A percentile compares a stretch with the other conserved stretches of the same genome.
These are phyloP conservation scores for Stenolophus ochropezus DNA, from an alignment of 2,888 invertebrate genomes.

Conservation along the genomic window DNA sequence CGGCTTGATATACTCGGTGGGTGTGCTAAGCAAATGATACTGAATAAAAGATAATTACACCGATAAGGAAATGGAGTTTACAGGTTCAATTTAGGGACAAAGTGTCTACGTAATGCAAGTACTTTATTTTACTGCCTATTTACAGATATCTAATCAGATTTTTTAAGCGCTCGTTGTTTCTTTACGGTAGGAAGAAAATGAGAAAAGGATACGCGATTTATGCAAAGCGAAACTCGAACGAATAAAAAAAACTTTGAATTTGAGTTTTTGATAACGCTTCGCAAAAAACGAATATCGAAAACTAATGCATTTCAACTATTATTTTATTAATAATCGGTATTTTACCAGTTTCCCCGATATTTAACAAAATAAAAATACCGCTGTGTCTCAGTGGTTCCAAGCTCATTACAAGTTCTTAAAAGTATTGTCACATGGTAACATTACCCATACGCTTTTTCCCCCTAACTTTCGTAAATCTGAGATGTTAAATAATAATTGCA, in stretches of 20 bases:
- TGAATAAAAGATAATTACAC: slow-evolving; percentile 34
- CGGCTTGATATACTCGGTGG: slow-evolving; percentile 22
- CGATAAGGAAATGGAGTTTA: slow-evolving; percentile 33
- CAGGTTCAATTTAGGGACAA: slow-evolving; percentile 21
- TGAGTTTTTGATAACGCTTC: neutral
- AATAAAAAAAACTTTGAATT: neutral
- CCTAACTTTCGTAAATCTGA: too few species aligned
- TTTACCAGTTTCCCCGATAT: too few species aligned
- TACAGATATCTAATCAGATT: slow-evolving; percentile 15
- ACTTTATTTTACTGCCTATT: slow-evolving; percentile 27
- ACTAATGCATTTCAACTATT: too few species aligned
- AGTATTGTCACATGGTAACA: too few species aligned
- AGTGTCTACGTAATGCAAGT: slow-evolving; percentile 5
- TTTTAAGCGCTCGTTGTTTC: slow-evolving; percentile 3
- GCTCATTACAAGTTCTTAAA: too few species aligned
- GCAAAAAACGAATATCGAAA: too few species aligned
- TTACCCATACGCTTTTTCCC: too few species aligned
- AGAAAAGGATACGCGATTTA: neutral
- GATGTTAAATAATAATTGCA: too few species aligned
- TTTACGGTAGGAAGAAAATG: neutral
- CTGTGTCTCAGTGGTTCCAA: too few species aligned
- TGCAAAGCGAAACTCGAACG: neutral
- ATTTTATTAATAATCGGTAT: too few species aligned
- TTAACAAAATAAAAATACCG: too few species aligned
- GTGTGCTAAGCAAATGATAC: slow-evolving; percentile 34